A percentile compares a stretch with the other conserved stretches of the same genome.
These are phyloP conservation scores for Crematogaster levior DNA, from an alignment of 2,888 invertebrate species.

Conservation along the genomic window DNA sequence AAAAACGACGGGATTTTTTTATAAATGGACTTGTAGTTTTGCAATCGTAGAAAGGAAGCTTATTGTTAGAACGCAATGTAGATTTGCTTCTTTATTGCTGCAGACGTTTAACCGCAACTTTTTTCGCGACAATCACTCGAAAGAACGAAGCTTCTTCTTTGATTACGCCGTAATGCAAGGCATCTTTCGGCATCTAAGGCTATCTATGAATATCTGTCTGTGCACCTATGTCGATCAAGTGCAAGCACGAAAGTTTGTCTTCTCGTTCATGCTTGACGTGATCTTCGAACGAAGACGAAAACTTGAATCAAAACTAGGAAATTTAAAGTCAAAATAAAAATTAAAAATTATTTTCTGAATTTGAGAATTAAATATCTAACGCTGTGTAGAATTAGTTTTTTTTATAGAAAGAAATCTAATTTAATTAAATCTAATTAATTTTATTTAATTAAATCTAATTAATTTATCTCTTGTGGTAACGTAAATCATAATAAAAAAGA, in stretches of 20 bases:
- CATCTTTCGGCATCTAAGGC: slow-evolving; percentile 27
- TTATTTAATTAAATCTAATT: no score
- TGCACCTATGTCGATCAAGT: neutral
- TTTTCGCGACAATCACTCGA: neutral
- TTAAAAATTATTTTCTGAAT: slow-evolving; percentile 2
- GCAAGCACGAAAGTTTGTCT: neutral
- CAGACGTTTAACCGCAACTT: neutral
- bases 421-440: no score
- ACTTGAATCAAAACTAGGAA: neutral
- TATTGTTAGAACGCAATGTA: neutral
- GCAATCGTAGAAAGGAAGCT: neutral
- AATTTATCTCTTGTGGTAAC: no score
- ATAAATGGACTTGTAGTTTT: neutral
- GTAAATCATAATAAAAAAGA: no score
- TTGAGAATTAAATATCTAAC: neutral
- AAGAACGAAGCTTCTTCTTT: slow-evolving; percentile 33
- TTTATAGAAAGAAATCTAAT: no score
- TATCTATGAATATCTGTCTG: slow-evolving; percentile 21
- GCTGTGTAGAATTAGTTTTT: no score
- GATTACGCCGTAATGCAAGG: slow-evolving; percentile 33
- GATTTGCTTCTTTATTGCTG: neutral
- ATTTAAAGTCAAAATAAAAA: neutral
- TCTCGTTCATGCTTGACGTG: neutral
- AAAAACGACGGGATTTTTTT: neutral
- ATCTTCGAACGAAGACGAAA: neutral